Percentiles rank a stretch among this genome's conserved stretches.
Evolutionary conservation across 2,113 vertebrate genomes (phyloP).

Genomic region (Zosterops borbonicus): DNA sequence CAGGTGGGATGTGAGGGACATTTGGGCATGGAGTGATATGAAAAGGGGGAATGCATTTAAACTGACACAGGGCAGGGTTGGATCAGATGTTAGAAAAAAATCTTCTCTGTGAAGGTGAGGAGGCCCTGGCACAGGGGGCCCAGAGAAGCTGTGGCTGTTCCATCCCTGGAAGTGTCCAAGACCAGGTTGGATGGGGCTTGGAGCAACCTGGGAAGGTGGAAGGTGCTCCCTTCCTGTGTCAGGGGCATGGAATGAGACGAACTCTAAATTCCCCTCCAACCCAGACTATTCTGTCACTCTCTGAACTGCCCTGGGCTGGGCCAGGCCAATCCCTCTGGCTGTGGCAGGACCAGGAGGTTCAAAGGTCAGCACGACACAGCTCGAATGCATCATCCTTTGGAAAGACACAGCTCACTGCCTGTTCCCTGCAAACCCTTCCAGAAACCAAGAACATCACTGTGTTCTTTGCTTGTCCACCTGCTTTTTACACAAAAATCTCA

Average conservation of each 20-base stretch:
- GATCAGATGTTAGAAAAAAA: neutral
- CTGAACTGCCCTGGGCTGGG: neutral
- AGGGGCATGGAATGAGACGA: neutral
- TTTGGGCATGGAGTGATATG: neutral
- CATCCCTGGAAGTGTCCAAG: neutral
- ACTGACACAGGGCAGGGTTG: neutral
- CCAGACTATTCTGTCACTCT: neutral
- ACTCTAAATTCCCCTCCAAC: neutral
- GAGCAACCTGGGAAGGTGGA: neutral
- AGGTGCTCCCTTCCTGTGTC: neutral
- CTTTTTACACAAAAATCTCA: neutral
- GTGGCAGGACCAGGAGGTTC: neutral
- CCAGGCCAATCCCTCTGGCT: neutral
- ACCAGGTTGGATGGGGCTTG: fast-evolving
- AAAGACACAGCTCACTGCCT: neutral
- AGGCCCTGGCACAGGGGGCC: neutral
- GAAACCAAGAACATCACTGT: neutral
- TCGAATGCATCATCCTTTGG: neutral
- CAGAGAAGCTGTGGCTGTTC: neutral
- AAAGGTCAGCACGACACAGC: neutral
- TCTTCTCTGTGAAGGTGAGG: neutral
- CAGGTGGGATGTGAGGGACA: neutral
- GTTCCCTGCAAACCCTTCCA: neutral
- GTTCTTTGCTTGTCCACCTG: neutral
- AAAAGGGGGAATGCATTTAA: neutral